Evolutionary conservation across 2,797 vertebrate species (phyloP), one percentile per base, ranked within the genome.

Genomic region (Channa striata): DNA sequence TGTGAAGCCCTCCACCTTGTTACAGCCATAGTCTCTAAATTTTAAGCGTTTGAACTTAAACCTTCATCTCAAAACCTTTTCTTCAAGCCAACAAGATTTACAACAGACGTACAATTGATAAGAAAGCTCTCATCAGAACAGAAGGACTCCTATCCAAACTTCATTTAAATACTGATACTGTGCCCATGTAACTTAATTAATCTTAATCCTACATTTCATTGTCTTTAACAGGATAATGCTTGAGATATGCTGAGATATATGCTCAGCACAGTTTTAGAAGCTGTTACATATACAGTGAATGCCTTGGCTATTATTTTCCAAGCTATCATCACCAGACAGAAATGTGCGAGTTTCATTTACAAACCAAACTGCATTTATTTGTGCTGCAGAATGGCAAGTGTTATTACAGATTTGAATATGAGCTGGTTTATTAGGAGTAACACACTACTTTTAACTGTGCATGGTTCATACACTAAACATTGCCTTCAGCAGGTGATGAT

Each of bases 1-100:
- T 86, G 84, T 62, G 81, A 84, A 82, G 80, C 78, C 47, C 75
- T 80, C 59, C 71, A 68, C 72, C 68, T 84, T 44, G 44, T 75
- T 83, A 76, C 57, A 57, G 63, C 64, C 63, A 50, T 66, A 68
- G 37, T 52, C 47, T 37, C 8, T 20, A 42, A 54, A 54, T 74
- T 63, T 39, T n/a, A 74, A 20, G 34, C 8, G 58, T 68, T 48
- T 80, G 67, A 81, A 82, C 64, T 52, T 46, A 11, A 74, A 52
- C 52, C 68, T 79, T 71, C 20, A 72, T 78, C 52, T 50, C 33
- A 0, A 9, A 53, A 53, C 70, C 63, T 73, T 80, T 81, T 75
- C 58, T 36, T 6, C 20, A 49, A 49, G 43, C 25, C 21, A n/a
- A 19, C 60, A 40, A 17, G 42, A 13, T 77, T 70, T 46, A 49